Percentiles rank a stretch among this genome's conserved stretches.
Conservation (phyloP, 2,797 vertebrate species). For the Allobates femoralis region DNA sequence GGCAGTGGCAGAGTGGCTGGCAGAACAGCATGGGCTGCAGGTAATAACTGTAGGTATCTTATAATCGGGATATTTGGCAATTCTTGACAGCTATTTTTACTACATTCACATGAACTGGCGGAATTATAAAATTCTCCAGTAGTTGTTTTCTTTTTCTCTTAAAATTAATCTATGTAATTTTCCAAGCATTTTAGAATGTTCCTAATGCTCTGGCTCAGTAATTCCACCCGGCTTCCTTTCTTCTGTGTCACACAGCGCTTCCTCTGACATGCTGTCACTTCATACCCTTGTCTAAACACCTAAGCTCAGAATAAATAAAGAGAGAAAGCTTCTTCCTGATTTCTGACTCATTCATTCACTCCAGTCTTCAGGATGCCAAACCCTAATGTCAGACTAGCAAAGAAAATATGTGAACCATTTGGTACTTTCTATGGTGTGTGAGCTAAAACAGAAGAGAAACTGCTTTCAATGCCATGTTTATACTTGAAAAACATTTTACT, state of each 20-base stretch:
- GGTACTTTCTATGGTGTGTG: conserved; percentile 35
- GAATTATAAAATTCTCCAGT: not conserved
- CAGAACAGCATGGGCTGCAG: not conserved
- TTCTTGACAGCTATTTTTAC: not conserved
- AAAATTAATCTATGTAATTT: conserved; percentile 11
- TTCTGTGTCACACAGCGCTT: conserved; percentile 32
- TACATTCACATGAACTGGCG: not conserved
- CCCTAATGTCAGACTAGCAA: conserved; percentile 42
- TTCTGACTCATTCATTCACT: conserved; percentile 56
- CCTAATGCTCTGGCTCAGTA: conserved; percentile 10
- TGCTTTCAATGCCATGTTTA: conserved; percentile 32
- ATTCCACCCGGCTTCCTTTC: conserved; percentile 47
- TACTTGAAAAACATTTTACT: conserved; percentile 38
- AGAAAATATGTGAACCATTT: conserved; percentile 55
- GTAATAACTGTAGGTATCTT: not conserved
- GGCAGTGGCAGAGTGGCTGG: too few relatives aligned
- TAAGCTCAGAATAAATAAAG: conserved; percentile 47
- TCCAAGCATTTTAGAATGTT: not conserved
- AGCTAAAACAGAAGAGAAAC: conserved; percentile 27
- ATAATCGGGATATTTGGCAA: too few relatives aligned
- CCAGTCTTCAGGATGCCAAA: conserved; percentile 55
- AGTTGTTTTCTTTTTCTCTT: not conserved
- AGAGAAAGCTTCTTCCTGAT: conserved; percentile 51
- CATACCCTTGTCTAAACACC: conserved; percentile 45
- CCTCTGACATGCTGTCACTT: conserved; percentile 34